Base-by-base conservation (phyloP, 2,113 vertebrate species). In the Scomber colias region DNA sequence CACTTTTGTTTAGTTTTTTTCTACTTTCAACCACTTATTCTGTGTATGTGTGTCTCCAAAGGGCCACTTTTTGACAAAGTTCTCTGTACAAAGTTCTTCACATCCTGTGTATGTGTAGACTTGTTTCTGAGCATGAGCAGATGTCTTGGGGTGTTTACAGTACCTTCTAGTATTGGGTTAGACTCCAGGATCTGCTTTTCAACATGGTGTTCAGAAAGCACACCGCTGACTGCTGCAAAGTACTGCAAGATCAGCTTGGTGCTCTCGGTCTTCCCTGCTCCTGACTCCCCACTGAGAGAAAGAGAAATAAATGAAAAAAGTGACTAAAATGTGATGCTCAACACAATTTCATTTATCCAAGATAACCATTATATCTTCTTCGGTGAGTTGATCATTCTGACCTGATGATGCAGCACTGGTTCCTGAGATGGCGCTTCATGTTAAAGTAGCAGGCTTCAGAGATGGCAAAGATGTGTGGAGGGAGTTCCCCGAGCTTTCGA, bases 321-420 rank as follows among this genome's bases (percentile, higher is more conserved):
- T 11, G 44, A 49, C 15, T 3, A 31, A 7, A 19, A 51, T 21
- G 3, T 16, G 13, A 45, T 0, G 16, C 8, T 12, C 19, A 15
- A 54, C 5, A 31, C 2, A 1, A 24, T 11, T 1, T 7, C 4
- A 21, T 46, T 9, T 19, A 12, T 3, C 35, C n/a, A 13, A 5
- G 9, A 3, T 12, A 27, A 11, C 5, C 17, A n/a, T 13, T 19
- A 8, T 6, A 14, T 54, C 2, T 16, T 3, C 50, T 59, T 11
- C 8, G 9, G 5, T 3, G 15, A 27, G 15, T 0, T 6, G 3
- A 15, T 12, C 13, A 46, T 0, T 6, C 88, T 81, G 53, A 98
- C 98, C 97, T 99, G 94, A 99, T 99, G 64, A 99, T 92, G 85
- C 97, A 99, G 87, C 97, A 97, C 92, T 99, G 98, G 89, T 97